phyloP scores from a whole-genome alignment of 2,113 vertebrate genomes.

The Emberiza fucata region DNA sequence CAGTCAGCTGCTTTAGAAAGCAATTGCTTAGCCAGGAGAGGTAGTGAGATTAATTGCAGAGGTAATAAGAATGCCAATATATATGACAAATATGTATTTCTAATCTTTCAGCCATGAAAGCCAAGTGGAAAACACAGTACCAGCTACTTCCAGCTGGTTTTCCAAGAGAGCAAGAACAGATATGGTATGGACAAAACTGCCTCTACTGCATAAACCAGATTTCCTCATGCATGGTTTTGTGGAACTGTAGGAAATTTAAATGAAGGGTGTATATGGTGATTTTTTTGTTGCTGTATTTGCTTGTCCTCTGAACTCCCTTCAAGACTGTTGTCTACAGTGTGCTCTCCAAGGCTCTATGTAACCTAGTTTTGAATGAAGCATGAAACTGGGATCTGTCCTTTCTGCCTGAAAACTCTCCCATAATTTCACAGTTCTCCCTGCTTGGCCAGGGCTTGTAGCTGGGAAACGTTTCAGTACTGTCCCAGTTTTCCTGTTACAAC shows the following conservation, averaged over 20 bases:
- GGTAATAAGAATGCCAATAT: neutral
- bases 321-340: neutral
- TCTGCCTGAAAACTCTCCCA: neutral
- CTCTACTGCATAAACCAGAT: neutral
- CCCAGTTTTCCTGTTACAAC: neutral
- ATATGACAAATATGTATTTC: conserved; percentile 6
- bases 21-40: neutral
- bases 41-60: conserved; percentile 37
- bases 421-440: neutral
- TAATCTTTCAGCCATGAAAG: neutral
- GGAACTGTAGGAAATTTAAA: neutral
- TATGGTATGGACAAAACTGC: neutral
- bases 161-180: neutral
- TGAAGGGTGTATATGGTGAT: neutral
- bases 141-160: neutral
- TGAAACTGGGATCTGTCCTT: neutral
- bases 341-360: neutral
- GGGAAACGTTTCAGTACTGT: neutral
- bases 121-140: neutral
- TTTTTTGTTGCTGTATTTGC: neutral
- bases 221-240: neutral
- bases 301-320: neutral
- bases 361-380: neutral
- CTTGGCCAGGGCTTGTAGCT: neutral
- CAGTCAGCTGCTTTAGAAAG: conserved; percentile 19